A percentile compares a stretch with the other conserved stretches of the same genome.
These are phyloP conservation scores for Drosophila merina DNA, from an alignment of 2,888 invertebrate species.

Conservation along the genomic window DNA sequence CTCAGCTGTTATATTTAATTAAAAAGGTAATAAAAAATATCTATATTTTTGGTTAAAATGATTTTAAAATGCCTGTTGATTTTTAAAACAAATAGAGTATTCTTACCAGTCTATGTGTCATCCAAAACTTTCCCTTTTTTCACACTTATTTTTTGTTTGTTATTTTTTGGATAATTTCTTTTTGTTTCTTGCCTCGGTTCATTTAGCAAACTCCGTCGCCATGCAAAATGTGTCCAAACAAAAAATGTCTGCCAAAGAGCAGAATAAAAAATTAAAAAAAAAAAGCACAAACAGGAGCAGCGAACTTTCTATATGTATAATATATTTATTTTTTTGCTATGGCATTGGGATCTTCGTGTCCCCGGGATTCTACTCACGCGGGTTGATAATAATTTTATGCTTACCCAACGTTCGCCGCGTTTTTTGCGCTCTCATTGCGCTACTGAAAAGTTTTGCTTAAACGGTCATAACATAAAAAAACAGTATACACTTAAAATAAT, in stretches of 20 bases:
- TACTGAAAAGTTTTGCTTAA: conserved; percentile 71
- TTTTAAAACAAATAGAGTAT: conserved; percentile 14
- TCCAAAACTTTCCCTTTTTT: conserved; percentile 17
- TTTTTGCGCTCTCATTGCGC: conserved; percentile 47
- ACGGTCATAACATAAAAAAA: conserved; percentile 71
- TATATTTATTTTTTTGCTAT: conserved; percentile 68
- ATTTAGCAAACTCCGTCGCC: conserved; percentile 67
- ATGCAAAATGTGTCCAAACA: conserved; percentile 71
- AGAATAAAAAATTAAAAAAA: conserved; percentile 36
- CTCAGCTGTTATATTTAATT: too few relatives aligned
- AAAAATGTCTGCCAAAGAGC: conserved; percentile 58
- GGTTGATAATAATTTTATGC: conserved; percentile 75
- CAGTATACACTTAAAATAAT: conserved; percentile 24
- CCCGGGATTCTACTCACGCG: conserved; percentile 27
- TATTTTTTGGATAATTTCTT: conserved; percentile 65
- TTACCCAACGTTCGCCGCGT: conserved; percentile 64
- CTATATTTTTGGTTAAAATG: too few relatives aligned
- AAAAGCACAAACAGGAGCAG: conserved; percentile 34
- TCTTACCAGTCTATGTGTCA: conserved; percentile 24
- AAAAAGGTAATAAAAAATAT: too few relatives aligned
- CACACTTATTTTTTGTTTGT: conserved; percentile 27
- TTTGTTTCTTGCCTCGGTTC: conserved; percentile 61
- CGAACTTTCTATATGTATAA: conserved; percentile 49
- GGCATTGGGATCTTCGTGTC: conserved; percentile 52
- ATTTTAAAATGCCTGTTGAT: too few relatives aligned